Evolutionary conservation across 2,113 vertebrate species (phyloP), one percentile per base, ranked within the genome.

Genomic region (Phaethornis superciliosus): DNA sequence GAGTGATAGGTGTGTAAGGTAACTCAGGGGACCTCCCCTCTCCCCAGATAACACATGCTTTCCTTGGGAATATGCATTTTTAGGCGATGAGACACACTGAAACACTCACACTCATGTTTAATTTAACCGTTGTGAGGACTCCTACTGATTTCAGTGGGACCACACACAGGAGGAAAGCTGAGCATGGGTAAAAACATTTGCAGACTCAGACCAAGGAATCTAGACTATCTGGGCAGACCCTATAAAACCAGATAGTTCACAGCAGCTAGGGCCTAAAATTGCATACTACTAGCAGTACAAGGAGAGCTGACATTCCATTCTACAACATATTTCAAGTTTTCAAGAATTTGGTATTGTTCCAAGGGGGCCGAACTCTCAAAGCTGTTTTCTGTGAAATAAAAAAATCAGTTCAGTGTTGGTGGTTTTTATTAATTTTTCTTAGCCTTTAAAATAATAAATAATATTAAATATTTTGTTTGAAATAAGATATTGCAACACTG

Each of bases 131-230:
- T 79, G 23, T 40, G 70, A 89, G 55, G 42, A 91, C 9, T 89
- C 18, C 20, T 83, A 60, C 46, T 81, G 67, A 87, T 87, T 91
- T 95, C 71, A 85, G 49, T 65, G 51, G 75, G 89, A 94, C 93
- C 92, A 96, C 94, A 96, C 90, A 87, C 89, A 87, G 62, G 33
- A 76, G 28, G 59, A 94, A 94, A 89, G 51, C 33, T 80, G 69
- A 91, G 81, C 84, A 81, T 59, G 84, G 81, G 67, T 89, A 88
- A 88, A 95, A 91, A 42, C 18, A 37, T 46, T 87, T 80, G 13
- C 37, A 81, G 64, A 86, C 75, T 94, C 81, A 88, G 71, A 83
- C 63, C 60, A 87, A 89, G 67, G 74, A 96, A 93, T 91, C 85
- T 89, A 88, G 90, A 56, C 68, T 96, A 78, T 93, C 76, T 12